Evolutionary conservation across 2,797 vertebrate genomes (phyloP), one percentile per base, ranked within the genome.

Genomic region (Pangasius krempfi): DNA sequence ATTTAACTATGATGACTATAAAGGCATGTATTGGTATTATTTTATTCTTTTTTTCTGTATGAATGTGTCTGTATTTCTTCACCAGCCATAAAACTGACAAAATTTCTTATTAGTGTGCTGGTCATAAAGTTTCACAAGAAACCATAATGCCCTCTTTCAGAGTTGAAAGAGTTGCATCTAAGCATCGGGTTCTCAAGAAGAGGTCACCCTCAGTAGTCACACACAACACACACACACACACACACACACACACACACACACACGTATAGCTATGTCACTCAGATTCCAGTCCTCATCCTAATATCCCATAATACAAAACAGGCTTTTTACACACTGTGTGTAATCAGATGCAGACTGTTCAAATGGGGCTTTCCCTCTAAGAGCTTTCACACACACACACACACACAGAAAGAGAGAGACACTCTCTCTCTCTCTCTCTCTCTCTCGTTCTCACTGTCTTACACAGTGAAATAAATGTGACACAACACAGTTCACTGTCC

Each of bases 111-210:
- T 27, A 40, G 84, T 44, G 60, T 72, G 54, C 33, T 47, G 75
- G 44, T 40, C 68, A 88, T 85, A 84, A 88, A 90, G 37, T 70
- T 30, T 27, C 16, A 90, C 92, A 22, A 58, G 30, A 80, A 18
- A 56, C 52, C 18, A 96, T 95, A 96, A 96, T 94, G 94, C 92
- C 92, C 86, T 91, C 92, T 94, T 96, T 96, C 94, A 95, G 90
- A 91, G 22, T 73, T 73, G 40, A 76, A 50, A 76, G 40, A 50
- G 73, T n/a, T 12, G 25, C 25, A 76, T 76, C 12, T 25, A 76
- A 47, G 44, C 73, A 76, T 47, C 3, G 5, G 44, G 27, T 54
- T 78, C 22, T 18, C 27, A 30, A 13, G 50, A 76, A 78, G 47
- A 78, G 75, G 47, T 52, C 47, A 76, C 22, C 25, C 27, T 52